Conservation (phyloP, 2,888 invertebrate genomes). For the Machimus atricapillus region DNA sequence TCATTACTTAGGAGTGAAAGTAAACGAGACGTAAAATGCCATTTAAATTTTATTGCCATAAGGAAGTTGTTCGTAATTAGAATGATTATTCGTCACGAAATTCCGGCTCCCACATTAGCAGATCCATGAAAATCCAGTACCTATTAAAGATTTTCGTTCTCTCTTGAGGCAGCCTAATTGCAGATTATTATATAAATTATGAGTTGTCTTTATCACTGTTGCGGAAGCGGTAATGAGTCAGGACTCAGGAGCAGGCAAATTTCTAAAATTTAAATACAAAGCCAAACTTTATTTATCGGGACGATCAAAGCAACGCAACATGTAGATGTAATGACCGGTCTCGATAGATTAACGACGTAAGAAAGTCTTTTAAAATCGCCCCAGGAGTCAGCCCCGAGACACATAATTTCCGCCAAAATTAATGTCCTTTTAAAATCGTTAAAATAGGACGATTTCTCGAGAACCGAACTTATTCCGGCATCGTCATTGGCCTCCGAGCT, state of each 20-base stretch:
- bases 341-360: neutral
- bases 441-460: conserved; percentile 12
- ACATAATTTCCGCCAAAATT: conserved; percentile 34
- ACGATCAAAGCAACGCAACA: conserved; percentile 11
- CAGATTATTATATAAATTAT: conserved; percentile 30
- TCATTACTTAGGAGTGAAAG: conserved; percentile 1
- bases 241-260: neutral
- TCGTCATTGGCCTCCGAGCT: neutral
- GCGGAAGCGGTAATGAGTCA: neutral
- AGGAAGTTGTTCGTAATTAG: neutral
- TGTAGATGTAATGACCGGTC: conserved; percentile 13
- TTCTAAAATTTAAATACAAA: neutral
- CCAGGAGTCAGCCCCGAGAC: neutral
- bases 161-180: neutral
- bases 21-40: conserved; percentile 20
- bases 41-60: conserved; percentile 14
- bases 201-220: neutral
- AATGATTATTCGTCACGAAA: neutral
- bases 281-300: neutral
- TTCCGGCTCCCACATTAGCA: neutral
- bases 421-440: conserved; percentile 26
- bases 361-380: conserved; percentile 2
- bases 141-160: neutral
- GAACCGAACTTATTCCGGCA: neutral
- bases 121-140: neutral